These are phyloP conservation scores for Tribolium madens DNA, from an alignment of 1,140 invertebrate species.

Conservation along the genomic window DNA sequence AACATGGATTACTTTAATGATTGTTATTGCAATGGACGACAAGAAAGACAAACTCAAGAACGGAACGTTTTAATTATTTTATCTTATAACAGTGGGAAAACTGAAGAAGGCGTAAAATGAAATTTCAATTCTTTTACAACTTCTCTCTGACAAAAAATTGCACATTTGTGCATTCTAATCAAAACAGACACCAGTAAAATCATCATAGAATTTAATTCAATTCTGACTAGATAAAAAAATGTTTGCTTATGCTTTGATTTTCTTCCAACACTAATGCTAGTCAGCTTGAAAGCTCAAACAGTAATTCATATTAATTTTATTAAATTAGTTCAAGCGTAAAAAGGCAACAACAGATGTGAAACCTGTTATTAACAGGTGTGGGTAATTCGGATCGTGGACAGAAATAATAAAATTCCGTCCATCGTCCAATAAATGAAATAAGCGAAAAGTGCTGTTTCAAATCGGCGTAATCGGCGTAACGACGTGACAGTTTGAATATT, in stretches of 20 bases:
- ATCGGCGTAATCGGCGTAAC: not conserved
- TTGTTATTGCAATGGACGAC: conserved; percentile 51
- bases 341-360: no score
- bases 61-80: conserved; percentile 40
- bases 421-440: conserved; percentile 2
- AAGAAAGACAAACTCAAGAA: conserved; percentile 12
- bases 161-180: no score
- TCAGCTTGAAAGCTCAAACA: no score
- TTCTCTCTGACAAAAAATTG: no score
- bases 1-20: conserved; percentile 61
- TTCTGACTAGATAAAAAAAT: no score
- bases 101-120: conserved; percentile 11
- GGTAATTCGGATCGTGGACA: not conserved
- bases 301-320: no score
- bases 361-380: not conserved
- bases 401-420: not conserved
- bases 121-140: not conserved
- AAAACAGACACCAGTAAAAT: no score
- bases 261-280: no score
- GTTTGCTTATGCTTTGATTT: no score
- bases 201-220: no score
- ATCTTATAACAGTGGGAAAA: conserved; percentile 30
- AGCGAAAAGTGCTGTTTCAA: not conserved
- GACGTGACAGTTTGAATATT: not conserved
- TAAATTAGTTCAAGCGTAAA: no score